Evolutionary conservation across 2,113 vertebrate genomes (phyloP).

Genomic region (Corythaixoides concolor): DNA sequence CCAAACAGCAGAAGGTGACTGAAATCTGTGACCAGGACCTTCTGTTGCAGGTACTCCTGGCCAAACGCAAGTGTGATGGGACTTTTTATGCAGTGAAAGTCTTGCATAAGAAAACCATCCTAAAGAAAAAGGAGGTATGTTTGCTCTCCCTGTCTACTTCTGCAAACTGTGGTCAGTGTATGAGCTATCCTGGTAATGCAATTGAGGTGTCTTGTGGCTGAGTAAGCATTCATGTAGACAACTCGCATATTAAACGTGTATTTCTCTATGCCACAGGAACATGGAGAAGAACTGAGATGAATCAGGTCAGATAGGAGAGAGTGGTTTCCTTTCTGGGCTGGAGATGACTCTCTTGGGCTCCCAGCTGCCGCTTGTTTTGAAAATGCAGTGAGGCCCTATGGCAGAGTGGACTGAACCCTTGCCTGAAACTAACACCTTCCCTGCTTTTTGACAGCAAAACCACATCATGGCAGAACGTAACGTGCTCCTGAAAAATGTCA

Average conservation of each 20-base stretch:
- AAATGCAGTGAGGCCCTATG: not conserved
- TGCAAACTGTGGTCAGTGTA: not conserved
- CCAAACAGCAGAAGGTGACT: not conserved
- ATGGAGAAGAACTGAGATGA: not conserved
- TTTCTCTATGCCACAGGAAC: not conserved
- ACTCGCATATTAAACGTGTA: not conserved
- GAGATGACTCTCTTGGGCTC: accelerated
- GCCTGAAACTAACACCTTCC: not conserved
- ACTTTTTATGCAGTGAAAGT: conserved; percentile 96
- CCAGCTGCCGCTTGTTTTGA: not conserved
- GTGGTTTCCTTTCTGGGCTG: not conserved
- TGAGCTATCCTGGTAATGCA: not conserved
- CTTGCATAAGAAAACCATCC: conserved; percentile 94
- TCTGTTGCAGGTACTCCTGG: conserved; percentile 88
- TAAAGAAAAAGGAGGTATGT: conserved; percentile 95
- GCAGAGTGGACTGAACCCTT: not conserved
- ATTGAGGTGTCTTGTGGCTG: not conserved
- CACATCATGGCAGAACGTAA: conserved; percentile 98
- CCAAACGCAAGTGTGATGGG: conserved; percentile 90
- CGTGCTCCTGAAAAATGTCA: conserved; percentile 92
- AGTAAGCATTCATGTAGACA: not conserved
- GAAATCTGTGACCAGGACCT: not conserved
- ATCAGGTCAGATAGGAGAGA: not conserved
- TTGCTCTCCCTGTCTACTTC: not conserved
- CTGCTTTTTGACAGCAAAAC: conserved; percentile 81